phyloP scores from a whole-genome alignment of 2,113 vertebrate species.

The Cryptotis parvus region DNA sequence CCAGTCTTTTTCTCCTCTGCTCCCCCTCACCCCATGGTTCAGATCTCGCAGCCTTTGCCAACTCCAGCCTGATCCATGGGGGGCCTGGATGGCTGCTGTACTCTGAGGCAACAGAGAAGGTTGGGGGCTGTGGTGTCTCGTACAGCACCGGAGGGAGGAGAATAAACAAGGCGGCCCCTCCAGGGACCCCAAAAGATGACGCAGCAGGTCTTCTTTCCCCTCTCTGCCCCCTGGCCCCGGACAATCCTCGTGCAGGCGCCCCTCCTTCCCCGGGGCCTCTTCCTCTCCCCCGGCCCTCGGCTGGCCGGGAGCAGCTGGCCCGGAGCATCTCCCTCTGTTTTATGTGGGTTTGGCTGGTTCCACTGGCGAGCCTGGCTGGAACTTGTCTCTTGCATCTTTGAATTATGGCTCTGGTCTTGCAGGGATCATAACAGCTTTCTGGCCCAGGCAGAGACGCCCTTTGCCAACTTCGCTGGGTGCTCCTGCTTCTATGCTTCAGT shows the following conservation, averaged over 20 bases:
- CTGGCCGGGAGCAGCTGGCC: slow-evolving; percentile 53
- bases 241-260: neutral
- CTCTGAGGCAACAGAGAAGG: no score
- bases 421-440: slow-evolving; percentile 48
- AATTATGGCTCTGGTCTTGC: slow-evolving; percentile 37
- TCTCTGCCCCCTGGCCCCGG: neutral
- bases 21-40: neutral
- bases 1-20: neutral
- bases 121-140: neutral
- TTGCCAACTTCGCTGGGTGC: neutral
- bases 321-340: slow-evolving; percentile 69
- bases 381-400: slow-evolving; percentile 59
- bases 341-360: slow-evolving; percentile 75
- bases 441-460: slow-evolving; percentile 12
- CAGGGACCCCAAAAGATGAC: no score
- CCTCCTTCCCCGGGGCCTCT: no score
- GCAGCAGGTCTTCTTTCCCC: neutral
- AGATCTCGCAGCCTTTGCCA: neutral
- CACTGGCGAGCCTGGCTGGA: slow-evolving; percentile 49
- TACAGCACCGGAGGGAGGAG: neutral
- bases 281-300: neutral
- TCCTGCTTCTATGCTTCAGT: slow-evolving; percentile 39
- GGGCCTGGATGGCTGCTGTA: no score
- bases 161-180: neutral
- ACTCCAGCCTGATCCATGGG: neutral